Percentiles rank a stretch among this genome's conserved stretches.
Conservation (phyloP, 2,113 vertebrate genomes). For the Dissostichus mawsoni region DNA sequence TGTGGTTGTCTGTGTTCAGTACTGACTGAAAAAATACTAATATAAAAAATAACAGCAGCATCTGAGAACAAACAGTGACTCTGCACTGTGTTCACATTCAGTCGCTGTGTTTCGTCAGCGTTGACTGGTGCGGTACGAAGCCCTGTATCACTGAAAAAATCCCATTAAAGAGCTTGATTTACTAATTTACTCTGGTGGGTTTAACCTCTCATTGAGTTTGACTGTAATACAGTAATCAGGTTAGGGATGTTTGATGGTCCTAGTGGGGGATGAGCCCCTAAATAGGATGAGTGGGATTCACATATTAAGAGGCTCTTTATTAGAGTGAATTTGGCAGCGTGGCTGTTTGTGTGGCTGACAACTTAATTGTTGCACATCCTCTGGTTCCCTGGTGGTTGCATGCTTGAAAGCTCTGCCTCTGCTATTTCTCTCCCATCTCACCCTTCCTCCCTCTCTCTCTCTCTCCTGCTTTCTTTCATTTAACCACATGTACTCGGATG, state of each 20-base stretch:
- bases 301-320: constrained; percentile 83
- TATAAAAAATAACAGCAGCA: neutral
- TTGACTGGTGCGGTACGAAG: neutral
- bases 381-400: constrained; percentile 66
- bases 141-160: constrained; percentile 12
- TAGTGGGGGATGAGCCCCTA: constrained; percentile 72
- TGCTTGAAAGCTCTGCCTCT: constrained; percentile 59
- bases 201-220: constrained; percentile 62
- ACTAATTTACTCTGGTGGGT: constrained; percentile 55
- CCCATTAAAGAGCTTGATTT: constrained; percentile 50
- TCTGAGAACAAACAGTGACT: neutral
- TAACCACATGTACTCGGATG: constrained; percentile 22
- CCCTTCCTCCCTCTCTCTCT: constrained; percentile 15
- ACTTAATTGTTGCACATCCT: constrained; percentile 75
- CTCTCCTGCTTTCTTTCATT: constrained; percentile 10
- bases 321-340: constrained; percentile 68
- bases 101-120: neutral
- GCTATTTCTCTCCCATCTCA: constrained; percentile 11
- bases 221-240: constrained; percentile 72
- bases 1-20: neutral
- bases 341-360: constrained; percentile 71
- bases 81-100: neutral
- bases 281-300: constrained; percentile 77
- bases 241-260: constrained; percentile 73
- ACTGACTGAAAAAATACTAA: neutral